Conservation (phyloP, 2,113 vertebrate genomes). For the Ceyx melanurus region DNA sequence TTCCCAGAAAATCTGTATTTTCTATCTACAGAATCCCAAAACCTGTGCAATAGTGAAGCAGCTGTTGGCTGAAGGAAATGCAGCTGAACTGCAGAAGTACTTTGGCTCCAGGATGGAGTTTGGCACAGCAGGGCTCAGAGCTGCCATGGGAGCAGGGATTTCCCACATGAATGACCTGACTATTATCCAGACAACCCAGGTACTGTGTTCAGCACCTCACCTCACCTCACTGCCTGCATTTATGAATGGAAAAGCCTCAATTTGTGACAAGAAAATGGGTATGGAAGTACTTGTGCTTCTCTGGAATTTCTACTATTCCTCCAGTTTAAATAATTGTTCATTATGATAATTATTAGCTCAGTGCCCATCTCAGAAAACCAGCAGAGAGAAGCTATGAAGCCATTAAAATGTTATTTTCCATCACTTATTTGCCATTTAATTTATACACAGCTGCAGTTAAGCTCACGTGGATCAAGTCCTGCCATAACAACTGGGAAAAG, state of each 20-base stretch:
- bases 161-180: constrained; percentile 95
- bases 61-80: constrained; percentile 76
- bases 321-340: not conserved
- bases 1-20: not conserved
- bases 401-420: not conserved
- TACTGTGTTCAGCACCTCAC: constrained; percentile 13
- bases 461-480: not conserved
- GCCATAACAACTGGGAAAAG: not conserved
- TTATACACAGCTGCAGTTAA: not conserved
- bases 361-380: not conserved
- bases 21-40: constrained; percentile 85
- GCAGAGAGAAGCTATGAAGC: not conserved
- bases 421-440: not conserved
- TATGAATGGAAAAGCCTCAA: not conserved
- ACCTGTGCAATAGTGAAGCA: constrained; percentile 81
- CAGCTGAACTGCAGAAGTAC: constrained; percentile 81
- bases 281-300: not conserved
- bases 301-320: not conserved
- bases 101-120: constrained; percentile 94
- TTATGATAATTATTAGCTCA: not conserved
- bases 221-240: not conserved
- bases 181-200: constrained; percentile 95
- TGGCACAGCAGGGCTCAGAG: constrained; percentile 93
- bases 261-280: not conserved
- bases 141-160: constrained; percentile 90